Percentiles rank a stretch among this genome's conserved stretches.
These are phyloP conservation scores for Oreochromis tanganicae DNA, from an alignment of 2,113 vertebrate genomes.

Conservation along the genomic window DNA sequence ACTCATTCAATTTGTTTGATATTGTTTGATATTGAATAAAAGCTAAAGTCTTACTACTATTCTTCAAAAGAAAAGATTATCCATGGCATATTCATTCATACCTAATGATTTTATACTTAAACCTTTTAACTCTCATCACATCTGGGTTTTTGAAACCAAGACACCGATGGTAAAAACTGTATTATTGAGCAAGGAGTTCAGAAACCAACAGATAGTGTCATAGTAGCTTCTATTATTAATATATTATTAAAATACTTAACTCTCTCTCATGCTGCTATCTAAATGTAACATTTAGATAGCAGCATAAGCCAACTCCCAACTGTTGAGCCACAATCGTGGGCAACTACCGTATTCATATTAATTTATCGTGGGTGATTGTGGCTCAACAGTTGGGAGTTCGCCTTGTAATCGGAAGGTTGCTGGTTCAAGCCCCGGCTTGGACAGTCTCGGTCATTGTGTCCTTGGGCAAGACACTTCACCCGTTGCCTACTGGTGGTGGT, in stretches of 20 bases:
- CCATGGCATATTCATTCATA: not conserved
- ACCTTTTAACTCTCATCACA: not conserved
- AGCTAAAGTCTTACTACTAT: not conserved
- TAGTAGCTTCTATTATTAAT: not conserved
- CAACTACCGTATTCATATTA: no score
- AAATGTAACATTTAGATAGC: not conserved
- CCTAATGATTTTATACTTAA: not conserved
- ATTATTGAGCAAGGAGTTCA: not conserved
- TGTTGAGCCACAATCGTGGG: no score
- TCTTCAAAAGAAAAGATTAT: not conserved
- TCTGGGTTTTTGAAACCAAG: not conserved
- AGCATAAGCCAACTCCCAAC: no score
- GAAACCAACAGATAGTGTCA: not conserved
- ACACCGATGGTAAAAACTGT: not conserved
- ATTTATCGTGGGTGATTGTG: no score
- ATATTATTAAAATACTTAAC: not conserved
- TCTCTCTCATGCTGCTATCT: not conserved
- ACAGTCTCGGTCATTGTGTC: no score
- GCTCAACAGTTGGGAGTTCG: no score
- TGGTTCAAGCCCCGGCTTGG: no score
- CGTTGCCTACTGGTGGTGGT: no score
- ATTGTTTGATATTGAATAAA: not conserved
- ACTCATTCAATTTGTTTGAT: not conserved
- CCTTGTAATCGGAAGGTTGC: no score
- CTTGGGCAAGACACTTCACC: no score